Percentiles rank a stretch among this genome's conserved stretches.
Evolutionary conservation across 2,113 vertebrate species (phyloP).

Genomic region (Mormyrus lacerda): DNA sequence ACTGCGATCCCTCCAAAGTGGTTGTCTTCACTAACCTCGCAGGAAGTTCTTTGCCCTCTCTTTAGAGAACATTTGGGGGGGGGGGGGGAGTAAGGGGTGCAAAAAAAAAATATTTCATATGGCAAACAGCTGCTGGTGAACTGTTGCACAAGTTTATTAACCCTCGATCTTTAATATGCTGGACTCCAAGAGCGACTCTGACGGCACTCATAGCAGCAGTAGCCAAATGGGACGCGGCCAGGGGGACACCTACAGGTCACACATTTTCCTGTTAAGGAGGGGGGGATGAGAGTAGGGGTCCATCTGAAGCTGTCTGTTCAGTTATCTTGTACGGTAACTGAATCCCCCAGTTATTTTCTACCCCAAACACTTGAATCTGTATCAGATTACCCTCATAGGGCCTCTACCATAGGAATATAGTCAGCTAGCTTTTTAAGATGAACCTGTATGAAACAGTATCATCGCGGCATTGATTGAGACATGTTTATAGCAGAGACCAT

Average conservation of each 20-base stretch:
- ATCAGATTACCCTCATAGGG: background rate
- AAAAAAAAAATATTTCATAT: constrained; percentile 27
- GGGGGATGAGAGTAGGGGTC: background rate
- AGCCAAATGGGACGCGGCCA: background rate
- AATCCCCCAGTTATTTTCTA: background rate
- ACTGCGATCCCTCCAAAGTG: background rate
- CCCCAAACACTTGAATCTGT: background rate
- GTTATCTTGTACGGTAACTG: background rate
- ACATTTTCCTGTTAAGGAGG: background rate
- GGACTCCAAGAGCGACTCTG: background rate
- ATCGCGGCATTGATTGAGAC: background rate
- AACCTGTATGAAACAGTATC: background rate
- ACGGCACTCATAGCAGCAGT: background rate
- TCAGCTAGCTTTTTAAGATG: background rate
- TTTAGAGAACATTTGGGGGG: background rate
- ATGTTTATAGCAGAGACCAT: background rate
- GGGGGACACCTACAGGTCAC: background rate
- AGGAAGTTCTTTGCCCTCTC: background rate
- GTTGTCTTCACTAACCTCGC: too few species aligned
- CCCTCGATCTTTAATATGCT: background rate
- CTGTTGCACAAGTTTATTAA: constrained; percentile 13
- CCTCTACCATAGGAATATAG: background rate
- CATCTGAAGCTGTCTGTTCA: background rate
- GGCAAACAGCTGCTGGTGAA: constrained; percentile 33
- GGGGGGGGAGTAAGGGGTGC: background rate